Base-by-base conservation (phyloP, 2,888 invertebrate genomes). In the Allacma fusca region DNA sequence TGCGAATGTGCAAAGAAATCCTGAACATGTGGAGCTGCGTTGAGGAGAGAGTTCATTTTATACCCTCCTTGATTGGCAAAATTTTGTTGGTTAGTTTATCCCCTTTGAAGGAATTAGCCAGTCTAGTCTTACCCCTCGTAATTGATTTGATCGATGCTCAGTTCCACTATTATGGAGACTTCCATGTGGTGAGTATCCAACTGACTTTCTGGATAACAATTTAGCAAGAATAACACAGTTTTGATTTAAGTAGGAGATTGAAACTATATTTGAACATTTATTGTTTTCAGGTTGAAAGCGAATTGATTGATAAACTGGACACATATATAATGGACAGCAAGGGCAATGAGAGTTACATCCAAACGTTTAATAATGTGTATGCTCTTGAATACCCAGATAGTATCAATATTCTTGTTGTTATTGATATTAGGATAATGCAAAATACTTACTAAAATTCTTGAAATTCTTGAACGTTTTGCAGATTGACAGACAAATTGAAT, bases 321-420 rank as follows among this genome's bases (percentile, higher is more conserved):
- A 93, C 95, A 81, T 88, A 96, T 29, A 94, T 97, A 67, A 95
- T 95, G 78, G 94, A 96, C 85, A 95, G 96, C 86, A 95, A 96
- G 86, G 97, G 97, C 0, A 97, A 97, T 85, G 94, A 95, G 85
- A 95, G 96, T 85, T 97, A 97, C 86, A 89, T 95, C 79, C 91
- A 94, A 80, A 90, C 97, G n/a, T 97, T 97, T 86, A 94, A 96
- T 85, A 94, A 95, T 75, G 96, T 97, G 97, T 97, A 89, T 94
- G 96, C 93, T 83, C 72, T n/a, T 40, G 21, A 12, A 71, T 44
- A n/a, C n/a, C n/a, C n/a, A n/a, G n/a, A n/a, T n/a, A n/a, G n/a
- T n/a, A n/a, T n/a, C n/a, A n/a, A n/a, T n/a, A n/a, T n/a, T n/a
- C n/a, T n/a, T n/a, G n/a, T n/a, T n/a, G n/a, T n/a, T n/a, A n/a